A percentile compares a stretch with the other conserved stretches of the same genome.
These are phyloP conservation scores for Channa maculata DNA, from an alignment of 2,113 vertebrate species.

Conservation along the genomic window DNA sequence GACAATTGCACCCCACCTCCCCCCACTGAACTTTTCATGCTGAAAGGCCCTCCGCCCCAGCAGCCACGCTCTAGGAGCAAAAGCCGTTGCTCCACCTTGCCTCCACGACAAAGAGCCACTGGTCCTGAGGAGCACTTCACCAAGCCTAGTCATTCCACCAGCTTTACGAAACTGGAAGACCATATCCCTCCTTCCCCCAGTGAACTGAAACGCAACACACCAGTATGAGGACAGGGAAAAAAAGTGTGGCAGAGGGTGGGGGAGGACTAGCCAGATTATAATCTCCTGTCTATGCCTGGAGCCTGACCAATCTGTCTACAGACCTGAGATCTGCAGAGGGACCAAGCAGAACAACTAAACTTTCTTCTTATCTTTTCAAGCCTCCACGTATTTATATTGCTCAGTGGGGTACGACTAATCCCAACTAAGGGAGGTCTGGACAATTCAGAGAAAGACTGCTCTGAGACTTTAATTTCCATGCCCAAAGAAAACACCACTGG, in stretches of 20 bases:
- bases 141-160: slow-evolving; percentile 79
- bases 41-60: slow-evolving; percentile 76
- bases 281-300: slow-evolving; percentile 63
- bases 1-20: slow-evolving; percentile 44
- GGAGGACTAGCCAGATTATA: slow-evolving; percentile 58
- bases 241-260: slow-evolving; percentile 33
- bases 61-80: slow-evolving; percentile 73
- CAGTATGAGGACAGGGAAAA: slow-evolving; percentile 57
- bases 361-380: slow-evolving; percentile 52
- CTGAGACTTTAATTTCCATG: slow-evolving; percentile 38
- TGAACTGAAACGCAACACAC: slow-evolving; percentile 75
- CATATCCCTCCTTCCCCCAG: slow-evolving; percentile 72
- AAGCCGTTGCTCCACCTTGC: slow-evolving; percentile 79
- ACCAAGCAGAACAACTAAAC: slow-evolving; percentile 25
- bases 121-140: slow-evolving; percentile 49
- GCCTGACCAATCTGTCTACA: slow-evolving; percentile 38
- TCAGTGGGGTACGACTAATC: slow-evolving; percentile 39
- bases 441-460: slow-evolving; percentile 48
- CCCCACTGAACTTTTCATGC: slow-evolving; percentile 69
- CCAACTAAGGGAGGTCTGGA: slow-evolving; percentile 35
- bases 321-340: slow-evolving; percentile 38
- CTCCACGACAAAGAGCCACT: slow-evolving; percentile 68
- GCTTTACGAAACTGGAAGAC: slow-evolving; percentile 75
- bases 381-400: slow-evolving; percentile 37
- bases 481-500: slow-evolving; percentile 8